Evolutionary conservation across 2,888 invertebrate species (phyloP).

Genomic region (Drosophila merina): DNA sequence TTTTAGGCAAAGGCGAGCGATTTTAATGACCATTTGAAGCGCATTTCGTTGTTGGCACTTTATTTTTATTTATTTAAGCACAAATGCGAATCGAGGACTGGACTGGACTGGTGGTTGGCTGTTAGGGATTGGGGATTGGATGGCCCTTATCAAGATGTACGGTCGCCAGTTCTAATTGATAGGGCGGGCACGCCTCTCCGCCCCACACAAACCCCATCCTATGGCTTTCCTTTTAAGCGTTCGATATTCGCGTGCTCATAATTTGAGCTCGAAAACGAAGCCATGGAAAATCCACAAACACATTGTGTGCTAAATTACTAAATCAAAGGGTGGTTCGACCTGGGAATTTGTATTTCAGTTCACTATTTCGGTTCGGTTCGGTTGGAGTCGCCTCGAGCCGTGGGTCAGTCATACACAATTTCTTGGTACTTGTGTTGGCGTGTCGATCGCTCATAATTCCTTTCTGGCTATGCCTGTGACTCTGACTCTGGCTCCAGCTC

Average conservation of each 20-base stretch:
- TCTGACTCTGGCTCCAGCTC: conserved; percentile 1
- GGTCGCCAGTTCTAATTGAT: conserved; percentile 76
- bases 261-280: conserved; percentile 53
- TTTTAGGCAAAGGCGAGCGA: conserved; percentile 50
- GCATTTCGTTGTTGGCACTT: conserved; percentile 77
- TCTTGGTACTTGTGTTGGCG: conserved; percentile 70
- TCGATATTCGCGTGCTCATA: conserved; percentile 76
- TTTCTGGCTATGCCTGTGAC: conserved; percentile 7
- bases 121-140: neutral
- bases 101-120: neutral
- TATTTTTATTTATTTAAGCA: conserved; percentile 72
- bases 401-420: conserved; percentile 38
- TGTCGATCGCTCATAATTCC: conserved; percentile 79
- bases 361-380: neutral
- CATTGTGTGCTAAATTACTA: conserved; percentile 76
- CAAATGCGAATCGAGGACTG: conserved; percentile 18
- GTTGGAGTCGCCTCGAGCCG: too few relatives aligned
- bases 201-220: neutral
- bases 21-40: conserved; percentile 79
- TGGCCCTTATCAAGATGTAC: conserved; percentile 71
- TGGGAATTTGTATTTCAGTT: conserved; percentile 10
- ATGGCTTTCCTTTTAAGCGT: conserved; percentile 29
- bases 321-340: conserved; percentile 57
- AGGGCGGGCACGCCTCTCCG: conserved; percentile 72
- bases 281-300: conserved; percentile 71